Evolutionary conservation across 2,888 invertebrate genomes (phyloP), one percentile per base, ranked within the genome.

Genomic region (Arctia plantaginis): DNA sequence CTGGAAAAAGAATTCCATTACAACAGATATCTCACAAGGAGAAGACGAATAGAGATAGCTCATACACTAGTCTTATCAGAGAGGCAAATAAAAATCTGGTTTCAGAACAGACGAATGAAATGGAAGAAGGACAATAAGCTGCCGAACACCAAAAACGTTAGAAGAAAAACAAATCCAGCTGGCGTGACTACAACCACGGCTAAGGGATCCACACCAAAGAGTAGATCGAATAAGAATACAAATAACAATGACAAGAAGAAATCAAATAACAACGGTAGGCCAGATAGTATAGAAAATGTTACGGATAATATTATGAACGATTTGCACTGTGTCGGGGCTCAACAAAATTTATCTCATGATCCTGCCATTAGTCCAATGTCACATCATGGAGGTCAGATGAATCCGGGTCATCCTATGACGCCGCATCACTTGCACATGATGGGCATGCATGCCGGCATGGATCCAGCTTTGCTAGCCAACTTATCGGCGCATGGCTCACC

Each of bases 1-100:
- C 96, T 99, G 90, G 99, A 99, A 93, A 99, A 99, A 93, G 99
- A 99, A 96, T 99, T 99, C 94, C 99, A 99, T 94, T 99, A 98
- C 96, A 99, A 99, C 96, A 97, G 99, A 90, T 99, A 99, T 96
- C 97, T 99, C 93, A 99, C 99, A 77, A 97, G 99, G 87, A 97
- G 99, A 92, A 97, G 99, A 95, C 97, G 99, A 92, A 99, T 99
- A 95, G 99, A 99, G 96, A 99, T 99, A 92, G 99, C 99, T 66
- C 99, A 99, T 95, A 98, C 98, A 86, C 97, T 99, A 93, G 98
- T 98, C 92, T 96, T 99, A 87, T 98, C 99, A 97, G 98, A 98
- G 88, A 94, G 98, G 77, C 98, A 98, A 92, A 98, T 98, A 73
- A 98, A 98, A 94, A 98, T 98, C 73, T 98, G 98, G 98, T 98